Evolutionary conservation across 2,113 vertebrate genomes (phyloP).

Genomic region (Gallinago undulata): DNA sequence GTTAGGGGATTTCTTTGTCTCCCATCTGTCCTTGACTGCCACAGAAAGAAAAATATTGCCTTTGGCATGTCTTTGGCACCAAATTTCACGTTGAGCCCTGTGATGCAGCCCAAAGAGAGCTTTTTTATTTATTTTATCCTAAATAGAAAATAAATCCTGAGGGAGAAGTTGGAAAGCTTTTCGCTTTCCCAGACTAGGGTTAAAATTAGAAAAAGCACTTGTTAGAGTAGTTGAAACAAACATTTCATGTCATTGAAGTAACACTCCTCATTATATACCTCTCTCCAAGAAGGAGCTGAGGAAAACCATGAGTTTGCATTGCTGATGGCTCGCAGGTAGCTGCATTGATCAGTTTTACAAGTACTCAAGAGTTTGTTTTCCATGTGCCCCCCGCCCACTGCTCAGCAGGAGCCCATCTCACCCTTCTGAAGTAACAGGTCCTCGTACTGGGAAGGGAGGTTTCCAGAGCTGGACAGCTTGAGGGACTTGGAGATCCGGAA

Average conservation of each 20-base stretch:
- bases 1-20: neutral
- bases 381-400: neutral
- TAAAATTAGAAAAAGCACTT: neutral
- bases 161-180: neutral
- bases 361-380: neutral
- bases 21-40: neutral
- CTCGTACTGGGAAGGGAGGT: neutral
- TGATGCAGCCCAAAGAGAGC: neutral
- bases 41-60: neutral
- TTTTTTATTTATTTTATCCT: neutral
- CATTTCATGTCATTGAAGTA: neutral
- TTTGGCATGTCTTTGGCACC: neutral
- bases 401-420: neutral
- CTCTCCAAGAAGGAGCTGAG: neutral
- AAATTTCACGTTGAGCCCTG: neutral
- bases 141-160: neutral
- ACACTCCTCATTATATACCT: neutral
- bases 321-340: neutral
- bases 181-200: neutral
- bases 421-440: neutral
- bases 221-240: neutral
- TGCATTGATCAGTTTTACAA: neutral
- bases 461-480: neutral
- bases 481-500: neutral
- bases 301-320: neutral